Evolutionary conservation across 30 jellyfish, hydroid and myxozoan species (phyloP), one percentile per base, ranked within the genome.

Genomic region (Hydra vulgaris): DNA sequence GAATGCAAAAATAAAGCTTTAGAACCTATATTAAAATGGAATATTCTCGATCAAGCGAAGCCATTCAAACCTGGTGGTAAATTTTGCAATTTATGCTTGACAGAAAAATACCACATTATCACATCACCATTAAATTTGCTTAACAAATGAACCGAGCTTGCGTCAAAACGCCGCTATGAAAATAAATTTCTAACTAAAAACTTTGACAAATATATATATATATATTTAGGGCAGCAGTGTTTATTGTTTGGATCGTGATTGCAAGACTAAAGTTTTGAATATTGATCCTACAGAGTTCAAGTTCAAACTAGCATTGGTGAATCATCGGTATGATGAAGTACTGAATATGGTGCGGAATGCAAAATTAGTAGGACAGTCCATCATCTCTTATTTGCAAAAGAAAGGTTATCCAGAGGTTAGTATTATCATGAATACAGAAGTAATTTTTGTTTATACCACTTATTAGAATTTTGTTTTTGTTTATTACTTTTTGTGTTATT

Each of bases 371-470:
- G 99, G 99, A 24, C 99, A 94, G 26, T 88, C 99, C 19, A 87
- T 94, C 73, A 94, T 94, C 53, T 83, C 99, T 7, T 94, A 87
- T 71, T 66, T 94, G 66, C 99, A 88, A 66, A 85, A 84, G 83
- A 94, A 94, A 78, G 99, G 96, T 71, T 94, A 87, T 80, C 96
- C 99, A 16, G 99, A 94, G 86, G 95, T 89, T 68, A 18, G 26
- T 16, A n/a, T n/a, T n/a, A n/a, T 12, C 15, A 16, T 15, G 16
- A 71, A 71, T 18, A n/a, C n/a, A n/a, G n/a, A n/a, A n/a, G n/a
- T n/a, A n/a, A n/a, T n/a, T n/a, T n/a, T n/a, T n/a, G n/a, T 56
- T 17, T 56, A 17, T n/a, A 56, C 71, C 17, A 56, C n/a, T 16
- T 56, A 56, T 56, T 56, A 16, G 18, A 16, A 16, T 56, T 56